These are phyloP conservation scores for Catostomus latipinnis DNA, from an alignment of 2,797 vertebrate genomes.

Conservation along the genomic window DNA sequence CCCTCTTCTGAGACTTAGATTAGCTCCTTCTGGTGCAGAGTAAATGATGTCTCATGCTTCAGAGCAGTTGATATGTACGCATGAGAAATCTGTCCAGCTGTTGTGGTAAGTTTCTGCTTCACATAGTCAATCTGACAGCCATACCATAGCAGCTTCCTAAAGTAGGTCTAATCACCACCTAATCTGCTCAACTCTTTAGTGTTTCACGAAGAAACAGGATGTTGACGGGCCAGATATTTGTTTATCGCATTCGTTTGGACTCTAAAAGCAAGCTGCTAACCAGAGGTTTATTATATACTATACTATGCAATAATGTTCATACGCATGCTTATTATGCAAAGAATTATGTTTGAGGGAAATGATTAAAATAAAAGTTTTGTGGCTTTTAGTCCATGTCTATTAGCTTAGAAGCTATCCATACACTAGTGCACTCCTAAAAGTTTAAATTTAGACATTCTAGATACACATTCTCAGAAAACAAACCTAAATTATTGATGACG, in stretches of 20 bases:
- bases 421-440: no score
- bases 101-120: conserved; percentile 50
- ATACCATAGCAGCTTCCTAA: conserved; percentile 63
- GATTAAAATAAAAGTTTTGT: no score
- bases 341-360: no score
- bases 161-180: conserved; percentile 65
- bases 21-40: neutral
- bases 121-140: conserved; percentile 57
- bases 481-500: no score
- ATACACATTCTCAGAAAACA: no score
- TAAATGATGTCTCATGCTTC: conserved; percentile 9
- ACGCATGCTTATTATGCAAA: no score
- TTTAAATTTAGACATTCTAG: no score
- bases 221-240: conserved; percentile 58
- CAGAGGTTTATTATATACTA: no score
- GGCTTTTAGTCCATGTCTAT: no score
- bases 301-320: no score
- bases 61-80: conserved; percentile 28
- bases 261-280: neutral
- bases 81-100: conserved; percentile 60
- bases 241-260: conserved; percentile 37
- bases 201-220: conserved; percentile 66
- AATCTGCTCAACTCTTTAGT: conserved; percentile 65
- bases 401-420: no score
- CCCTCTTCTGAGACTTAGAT: neutral